Percentiles rank a stretch among this genome's conserved stretches.
Evolutionary conservation across 2,113 vertebrate species (phyloP).

Genomic region (Zapornia atra): DNA sequence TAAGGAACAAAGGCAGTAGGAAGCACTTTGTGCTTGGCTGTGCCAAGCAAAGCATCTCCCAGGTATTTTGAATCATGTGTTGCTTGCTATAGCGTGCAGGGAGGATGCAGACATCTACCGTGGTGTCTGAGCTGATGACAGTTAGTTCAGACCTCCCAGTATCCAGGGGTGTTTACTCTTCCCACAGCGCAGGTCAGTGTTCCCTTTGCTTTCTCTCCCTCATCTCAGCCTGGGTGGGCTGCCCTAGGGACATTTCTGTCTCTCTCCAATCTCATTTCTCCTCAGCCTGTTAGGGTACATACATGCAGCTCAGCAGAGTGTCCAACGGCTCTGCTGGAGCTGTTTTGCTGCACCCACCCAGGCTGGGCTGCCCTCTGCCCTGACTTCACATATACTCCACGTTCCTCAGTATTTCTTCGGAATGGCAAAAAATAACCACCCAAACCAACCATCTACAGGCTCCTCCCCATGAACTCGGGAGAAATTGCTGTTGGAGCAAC

Average conservation of each 20-base stretch:
- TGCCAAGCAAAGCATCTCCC: background rate
- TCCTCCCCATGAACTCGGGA: background rate
- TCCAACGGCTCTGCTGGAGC: background rate
- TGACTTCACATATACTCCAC: accelerated
- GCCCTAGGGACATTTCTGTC: background rate
- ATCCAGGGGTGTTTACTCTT: background rate
- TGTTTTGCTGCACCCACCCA: background rate
- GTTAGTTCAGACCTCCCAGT: background rate
- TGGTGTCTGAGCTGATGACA: background rate
- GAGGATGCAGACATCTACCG: background rate
- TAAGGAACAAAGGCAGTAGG: background rate
- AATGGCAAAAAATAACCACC: background rate
- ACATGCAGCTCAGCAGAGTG: background rate
- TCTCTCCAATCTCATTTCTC: background rate
- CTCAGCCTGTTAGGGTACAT: background rate
- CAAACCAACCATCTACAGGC: background rate
- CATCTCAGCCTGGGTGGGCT: background rate
- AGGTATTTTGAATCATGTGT: background rate
- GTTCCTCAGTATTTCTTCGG: background rate
- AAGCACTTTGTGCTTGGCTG: background rate
- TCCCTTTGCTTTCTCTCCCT: background rate
- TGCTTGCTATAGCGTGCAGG: background rate
- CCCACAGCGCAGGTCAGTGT: background rate
- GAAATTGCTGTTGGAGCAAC: background rate
- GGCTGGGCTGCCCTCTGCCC: background rate